These are phyloP conservation scores for Corythaeola cristata DNA, from an alignment of 2,113 vertebrate species.

Conservation along the genomic window DNA sequence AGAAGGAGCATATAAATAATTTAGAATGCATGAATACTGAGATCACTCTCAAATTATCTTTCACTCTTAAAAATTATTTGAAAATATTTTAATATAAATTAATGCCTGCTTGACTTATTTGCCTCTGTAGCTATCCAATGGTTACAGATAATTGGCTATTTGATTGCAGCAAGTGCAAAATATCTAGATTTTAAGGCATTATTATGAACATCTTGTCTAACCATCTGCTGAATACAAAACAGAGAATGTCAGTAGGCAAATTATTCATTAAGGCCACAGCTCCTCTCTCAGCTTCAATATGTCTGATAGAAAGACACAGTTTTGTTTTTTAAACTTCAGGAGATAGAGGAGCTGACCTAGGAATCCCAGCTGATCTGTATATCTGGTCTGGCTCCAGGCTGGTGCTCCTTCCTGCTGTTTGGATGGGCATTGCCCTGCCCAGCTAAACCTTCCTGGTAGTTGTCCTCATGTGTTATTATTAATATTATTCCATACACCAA, in stretches of 20 bases:
- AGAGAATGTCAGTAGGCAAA: constrained; percentile 16
- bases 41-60: not conserved
- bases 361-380: not conserved
- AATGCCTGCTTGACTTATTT: constrained; percentile 6
- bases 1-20: constrained; percentile 8
- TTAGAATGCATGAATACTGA: not conserved
- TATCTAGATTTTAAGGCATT: constrained; percentile 3
- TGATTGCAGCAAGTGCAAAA: constrained; percentile 10
- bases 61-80: not conserved
- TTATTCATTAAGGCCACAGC: not conserved
- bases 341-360: not conserved
- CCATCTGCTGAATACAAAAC: constrained; percentile 35
- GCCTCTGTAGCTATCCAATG: not conserved
- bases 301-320: not conserved
- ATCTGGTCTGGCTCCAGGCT: not conserved
- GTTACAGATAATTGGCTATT: constrained; percentile 24
- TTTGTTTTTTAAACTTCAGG: not conserved
- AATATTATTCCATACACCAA: not conserved
- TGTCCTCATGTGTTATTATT: not conserved
- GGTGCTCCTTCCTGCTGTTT: not conserved
- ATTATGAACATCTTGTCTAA: constrained; percentile 31
- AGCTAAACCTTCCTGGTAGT: not conserved
- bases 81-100: not conserved
- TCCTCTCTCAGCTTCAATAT: constrained; percentile 8
- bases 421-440: not conserved